Evolutionary conservation across 2,888 invertebrate species (phyloP).

Genomic region (Priocnemis perturbator): DNA sequence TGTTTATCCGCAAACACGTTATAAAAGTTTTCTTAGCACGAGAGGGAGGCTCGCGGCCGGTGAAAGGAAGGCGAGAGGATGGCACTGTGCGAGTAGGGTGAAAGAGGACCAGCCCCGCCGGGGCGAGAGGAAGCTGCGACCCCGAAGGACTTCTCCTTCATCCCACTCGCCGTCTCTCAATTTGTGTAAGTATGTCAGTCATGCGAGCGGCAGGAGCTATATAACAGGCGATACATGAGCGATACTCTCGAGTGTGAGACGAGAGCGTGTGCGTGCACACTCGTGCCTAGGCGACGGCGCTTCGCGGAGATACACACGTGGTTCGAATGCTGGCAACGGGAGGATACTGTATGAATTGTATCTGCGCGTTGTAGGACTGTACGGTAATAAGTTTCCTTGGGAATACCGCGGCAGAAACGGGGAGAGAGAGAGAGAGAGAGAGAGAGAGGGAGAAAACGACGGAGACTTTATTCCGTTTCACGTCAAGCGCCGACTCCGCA

Average conservation of each 20-base stretch:
- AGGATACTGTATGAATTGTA: constrained; percentile 45
- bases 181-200: constrained; percentile 39
- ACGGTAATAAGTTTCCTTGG: constrained; percentile 67
- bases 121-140: neutral
- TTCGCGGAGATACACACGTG: neutral
- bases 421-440: too few species aligned
- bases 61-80: neutral
- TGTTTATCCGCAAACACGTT: constrained; percentile 51
- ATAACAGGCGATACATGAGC: neutral
- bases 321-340: constrained; percentile 2
- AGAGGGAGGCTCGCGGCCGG: neutral
- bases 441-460: neutral
- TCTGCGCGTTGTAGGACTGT: constrained; percentile 41
- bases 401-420: constrained; percentile 50
- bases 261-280: too few species aligned
- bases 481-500: constrained; percentile 43
- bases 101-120: neutral
- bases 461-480: constrained; percentile 61
- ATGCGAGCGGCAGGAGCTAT: constrained; percentile 7
- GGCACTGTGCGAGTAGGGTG: neutral
- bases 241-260: neutral
- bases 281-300: neutral
- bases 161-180: constrained; percentile 22
- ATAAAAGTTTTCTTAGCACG: constrained; percentile 21
- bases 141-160: neutral